Conservation (phyloP, 2,113 vertebrate species). For the Perognathus longimembris region DNA sequence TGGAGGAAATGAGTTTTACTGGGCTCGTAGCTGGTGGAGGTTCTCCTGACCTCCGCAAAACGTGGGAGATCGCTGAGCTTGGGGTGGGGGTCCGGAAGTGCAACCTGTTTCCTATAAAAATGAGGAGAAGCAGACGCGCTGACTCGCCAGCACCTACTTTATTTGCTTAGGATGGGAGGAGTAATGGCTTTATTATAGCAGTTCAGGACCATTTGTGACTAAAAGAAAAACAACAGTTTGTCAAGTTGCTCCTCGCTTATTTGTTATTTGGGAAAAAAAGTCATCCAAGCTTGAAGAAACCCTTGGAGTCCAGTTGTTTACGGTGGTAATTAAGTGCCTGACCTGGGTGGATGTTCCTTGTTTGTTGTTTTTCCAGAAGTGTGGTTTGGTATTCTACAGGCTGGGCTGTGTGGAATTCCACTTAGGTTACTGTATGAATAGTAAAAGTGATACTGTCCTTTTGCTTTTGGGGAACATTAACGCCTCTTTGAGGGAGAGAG, state of each 20-base stretch:
- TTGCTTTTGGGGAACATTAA: constrained; percentile 23
- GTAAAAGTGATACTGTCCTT: constrained; percentile 53
- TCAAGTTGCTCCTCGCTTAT: constrained; percentile 38
- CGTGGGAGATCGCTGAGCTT: neutral
- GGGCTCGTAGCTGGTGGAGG: constrained; percentile 39
- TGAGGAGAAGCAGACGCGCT: constrained; percentile 45
- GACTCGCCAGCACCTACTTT: constrained; percentile 42
- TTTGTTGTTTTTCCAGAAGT: constrained; percentile 45
- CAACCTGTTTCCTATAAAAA: constrained; percentile 64
- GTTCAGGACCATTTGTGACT: constrained; percentile 56
- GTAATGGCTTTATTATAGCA: constrained; percentile 60
- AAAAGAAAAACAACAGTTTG: constrained; percentile 62
- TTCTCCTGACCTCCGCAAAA: constrained; percentile 14
- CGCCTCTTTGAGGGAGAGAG: constrained; percentile 42
- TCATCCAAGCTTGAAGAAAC: constrained; percentile 22
- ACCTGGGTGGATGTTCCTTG: neutral
- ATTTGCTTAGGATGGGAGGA: constrained; percentile 61
- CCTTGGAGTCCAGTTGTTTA: constrained; percentile 33
- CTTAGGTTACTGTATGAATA: constrained; percentile 57
- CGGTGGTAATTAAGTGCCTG: constrained; percentile 39
- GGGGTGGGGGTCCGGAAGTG: constrained; percentile 69
- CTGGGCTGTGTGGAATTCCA: constrained; percentile 56
- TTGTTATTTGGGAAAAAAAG: neutral
- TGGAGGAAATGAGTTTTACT: neutral
- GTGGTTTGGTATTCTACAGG: constrained; percentile 26